These are phyloP conservation scores for Diplolepis rosae DNA, from an alignment of 2,888 invertebrate genomes.

Conservation along the genomic window DNA sequence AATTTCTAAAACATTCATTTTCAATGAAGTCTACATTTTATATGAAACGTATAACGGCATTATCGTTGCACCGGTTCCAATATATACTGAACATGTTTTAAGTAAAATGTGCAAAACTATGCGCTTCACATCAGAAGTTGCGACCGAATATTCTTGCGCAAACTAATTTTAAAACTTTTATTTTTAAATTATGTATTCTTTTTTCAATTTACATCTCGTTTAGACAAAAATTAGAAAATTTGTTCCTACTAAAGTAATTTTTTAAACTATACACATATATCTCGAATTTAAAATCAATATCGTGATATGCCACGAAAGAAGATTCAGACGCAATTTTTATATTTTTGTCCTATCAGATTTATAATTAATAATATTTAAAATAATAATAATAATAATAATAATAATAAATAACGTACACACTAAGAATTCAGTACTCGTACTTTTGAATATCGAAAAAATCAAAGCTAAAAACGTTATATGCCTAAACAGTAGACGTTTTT, in stretches of 20 bases:
- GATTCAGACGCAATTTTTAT: not conserved
- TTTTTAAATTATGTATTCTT: not conserved
- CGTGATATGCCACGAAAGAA: not conserved
- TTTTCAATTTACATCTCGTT: not conserved
- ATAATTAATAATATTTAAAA: constrained; percentile 7
- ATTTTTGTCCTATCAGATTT: constrained; percentile 12
- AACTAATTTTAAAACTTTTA: not conserved
- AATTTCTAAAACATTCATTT: constrained; percentile 17
- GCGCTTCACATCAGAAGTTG: not conserved
- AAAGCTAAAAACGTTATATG: constrained; percentile 8
- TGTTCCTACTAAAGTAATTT: not conserved
- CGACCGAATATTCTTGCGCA: not conserved
- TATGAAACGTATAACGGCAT: not conserved
- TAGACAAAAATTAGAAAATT: not conserved
- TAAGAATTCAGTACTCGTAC: constrained; percentile 19
- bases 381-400: constrained; percentile 18
- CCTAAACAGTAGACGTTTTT: constrained; percentile 5
- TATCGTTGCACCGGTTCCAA: constrained; percentile 20
- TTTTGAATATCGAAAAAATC: constrained; percentile 6
- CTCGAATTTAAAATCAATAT: not conserved
- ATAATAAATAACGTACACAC: constrained; percentile 29
- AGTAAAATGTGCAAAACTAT: not conserved
- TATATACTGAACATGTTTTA: not conserved
- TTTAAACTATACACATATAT: not conserved
- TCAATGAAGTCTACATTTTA: constrained; percentile 17